Percentiles rank a stretch among this genome's conserved stretches.
These are phyloP conservation scores for Hypena proboscidalis DNA, from an alignment of 2,888 invertebrate species.

Conservation along the genomic window DNA sequence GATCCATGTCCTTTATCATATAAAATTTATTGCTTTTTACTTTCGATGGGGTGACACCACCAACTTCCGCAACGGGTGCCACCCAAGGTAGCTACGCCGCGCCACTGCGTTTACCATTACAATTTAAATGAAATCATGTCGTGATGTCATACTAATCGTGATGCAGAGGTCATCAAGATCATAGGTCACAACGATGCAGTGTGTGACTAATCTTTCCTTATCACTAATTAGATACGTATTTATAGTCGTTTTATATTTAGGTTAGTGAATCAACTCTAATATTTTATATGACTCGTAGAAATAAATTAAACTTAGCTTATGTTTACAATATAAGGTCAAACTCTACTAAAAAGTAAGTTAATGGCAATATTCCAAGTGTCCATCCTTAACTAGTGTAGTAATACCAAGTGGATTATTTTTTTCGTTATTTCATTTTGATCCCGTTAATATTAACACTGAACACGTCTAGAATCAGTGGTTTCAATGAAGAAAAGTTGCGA, in stretches of 20 bases:
- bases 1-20: slow-evolving; percentile 12
- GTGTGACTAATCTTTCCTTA: slow-evolving; percentile 27
- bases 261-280: slow-evolving; percentile 1
- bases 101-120: slow-evolving; percentile 19
- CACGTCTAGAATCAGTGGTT: too few relatives aligned
- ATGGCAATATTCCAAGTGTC: too few relatives aligned
- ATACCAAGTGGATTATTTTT: too few relatives aligned
- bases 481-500: too few relatives aligned
- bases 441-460: too few relatives aligned
- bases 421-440: too few relatives aligned
- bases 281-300: too few relatives aligned
- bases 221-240: slow-evolving; percentile 14
- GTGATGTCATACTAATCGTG: slow-evolving; percentile 37
- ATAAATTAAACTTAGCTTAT: too few relatives aligned
- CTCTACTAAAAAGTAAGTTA: too few relatives aligned
- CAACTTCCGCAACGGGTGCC: slow-evolving; percentile 14
- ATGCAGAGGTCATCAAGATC: slow-evolving; percentile 29
- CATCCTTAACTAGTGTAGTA: too few relatives aligned
- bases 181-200: slow-evolving; percentile 23
- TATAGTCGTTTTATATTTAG: slow-evolving; percentile 3
- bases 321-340: too few relatives aligned
- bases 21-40: slow-evolving; percentile 15
- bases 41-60: slow-evolving; percentile 15
- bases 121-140: slow-evolving; percentile 39
- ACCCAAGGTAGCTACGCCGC: slow-evolving; percentile 4